phyloP scores from a whole-genome alignment of 1,140 invertebrate species.

The Nephila pilipes region DNA sequence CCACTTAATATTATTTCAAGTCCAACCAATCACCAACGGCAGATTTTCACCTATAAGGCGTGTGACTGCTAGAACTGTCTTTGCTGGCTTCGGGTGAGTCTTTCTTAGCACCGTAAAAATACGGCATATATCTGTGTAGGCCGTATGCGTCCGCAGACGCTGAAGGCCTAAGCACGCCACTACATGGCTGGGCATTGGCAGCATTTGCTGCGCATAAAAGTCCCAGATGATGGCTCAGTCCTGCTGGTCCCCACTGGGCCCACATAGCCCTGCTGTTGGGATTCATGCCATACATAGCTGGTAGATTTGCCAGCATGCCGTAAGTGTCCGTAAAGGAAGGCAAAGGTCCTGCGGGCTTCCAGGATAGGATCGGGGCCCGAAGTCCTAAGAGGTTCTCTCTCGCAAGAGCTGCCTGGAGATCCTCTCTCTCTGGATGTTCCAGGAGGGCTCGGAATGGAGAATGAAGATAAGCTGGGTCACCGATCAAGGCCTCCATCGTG shows the following conservation, averaged over 20 bases:
- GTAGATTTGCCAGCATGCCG: conserved; percentile 65
- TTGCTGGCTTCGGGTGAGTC: conserved; percentile 44
- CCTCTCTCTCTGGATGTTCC: conserved; percentile 72
- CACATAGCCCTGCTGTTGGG: conserved; percentile 53
- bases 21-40: neutral
- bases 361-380: conserved; percentile 55
- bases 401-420: conserved; percentile 70
- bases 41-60: conserved; percentile 56
- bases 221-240: conserved; percentile 66
- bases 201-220: conserved; percentile 64
- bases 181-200: neutral
- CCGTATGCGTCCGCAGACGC: conserved; percentile 50
- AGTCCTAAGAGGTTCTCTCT: conserved; percentile 69
- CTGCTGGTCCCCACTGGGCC: conserved; percentile 67
- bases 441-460: conserved; percentile 69
- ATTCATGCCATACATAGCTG: conserved; percentile 69
- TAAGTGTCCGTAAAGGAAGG: conserved; percentile 74
- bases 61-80: conserved; percentile 56
- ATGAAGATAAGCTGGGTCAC: conserved; percentile 63
- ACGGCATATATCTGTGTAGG: conserved; percentile 73
- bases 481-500: conserved; percentile 74
- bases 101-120: conserved; percentile 61
- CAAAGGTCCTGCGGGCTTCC: conserved; percentile 63
- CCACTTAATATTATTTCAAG: neutral
- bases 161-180: conserved; percentile 47